Conservation (phyloP, 2,888 invertebrate genomes). For the Drosophila prolongata region DNA sequence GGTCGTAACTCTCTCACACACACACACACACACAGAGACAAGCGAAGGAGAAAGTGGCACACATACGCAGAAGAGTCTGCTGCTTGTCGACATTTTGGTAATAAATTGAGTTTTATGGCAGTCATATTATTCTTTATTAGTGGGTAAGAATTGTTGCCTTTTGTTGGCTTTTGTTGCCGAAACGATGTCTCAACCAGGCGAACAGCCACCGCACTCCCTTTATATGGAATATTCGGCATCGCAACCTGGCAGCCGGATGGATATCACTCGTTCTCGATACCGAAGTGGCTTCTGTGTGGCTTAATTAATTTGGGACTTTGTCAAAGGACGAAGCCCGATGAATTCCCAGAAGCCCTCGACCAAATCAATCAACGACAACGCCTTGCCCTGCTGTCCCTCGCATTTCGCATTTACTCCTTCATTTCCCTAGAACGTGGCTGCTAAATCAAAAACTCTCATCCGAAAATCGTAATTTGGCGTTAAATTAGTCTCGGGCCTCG, state of each 20-base stretch:
- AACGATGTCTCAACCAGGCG: conserved; percentile 63
- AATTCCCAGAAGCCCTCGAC: conserved; percentile 7
- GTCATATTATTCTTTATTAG: conserved; percentile 79
- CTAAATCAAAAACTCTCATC: conserved; percentile 43
- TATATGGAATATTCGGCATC: no score
- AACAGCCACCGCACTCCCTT: background rate
- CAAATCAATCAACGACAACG: conserved; percentile 39
- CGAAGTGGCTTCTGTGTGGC: conserved; percentile 46
- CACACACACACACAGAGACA: conserved; percentile 29
- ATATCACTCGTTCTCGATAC: conserved; percentile 2
- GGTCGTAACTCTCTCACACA: conserved; percentile 67
- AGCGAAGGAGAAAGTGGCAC: conserved; percentile 27
- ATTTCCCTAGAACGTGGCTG: background rate
- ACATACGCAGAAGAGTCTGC: conserved; percentile 43
- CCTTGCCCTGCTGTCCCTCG: conserved; percentile 1
- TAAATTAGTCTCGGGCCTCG: conserved; percentile 51
- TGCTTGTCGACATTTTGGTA: conserved; percentile 78
- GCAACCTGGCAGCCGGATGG: background rate
- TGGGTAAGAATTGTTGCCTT: conserved; percentile 79
- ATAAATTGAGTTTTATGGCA: conserved; percentile 80
- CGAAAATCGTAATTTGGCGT: conserved; percentile 61
- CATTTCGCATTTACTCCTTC: background rate
- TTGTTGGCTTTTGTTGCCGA: conserved; percentile 73
- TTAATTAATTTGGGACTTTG: conserved; percentile 68
- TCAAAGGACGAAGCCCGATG: conserved; percentile 26